Conservation (phyloP, 2,113 vertebrate genomes). For the Ceratotherium simum region DNA sequence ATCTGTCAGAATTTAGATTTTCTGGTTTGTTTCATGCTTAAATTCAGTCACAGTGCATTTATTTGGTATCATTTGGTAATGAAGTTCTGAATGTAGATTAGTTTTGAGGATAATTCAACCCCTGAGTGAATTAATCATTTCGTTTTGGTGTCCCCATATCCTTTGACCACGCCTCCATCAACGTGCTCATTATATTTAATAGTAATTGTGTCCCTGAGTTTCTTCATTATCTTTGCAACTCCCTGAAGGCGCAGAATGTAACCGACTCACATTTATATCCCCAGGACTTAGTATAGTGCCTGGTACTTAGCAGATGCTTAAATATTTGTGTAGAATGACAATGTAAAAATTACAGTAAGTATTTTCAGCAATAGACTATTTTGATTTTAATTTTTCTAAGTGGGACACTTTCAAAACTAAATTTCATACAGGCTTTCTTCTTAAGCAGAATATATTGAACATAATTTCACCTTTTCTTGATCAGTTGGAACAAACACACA, state of each 20-base stretch:
- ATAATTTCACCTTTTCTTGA: neutral
- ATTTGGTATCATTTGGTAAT: neutral
- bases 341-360: neutral
- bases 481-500: neutral
- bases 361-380: neutral
- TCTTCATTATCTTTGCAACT: neutral
- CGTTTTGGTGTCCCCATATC: neutral
- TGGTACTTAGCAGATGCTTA: neutral
- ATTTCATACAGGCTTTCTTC: neutral
- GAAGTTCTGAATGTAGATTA: neutral
- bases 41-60: constrained; percentile 8
- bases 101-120: constrained; percentile 12
- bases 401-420: neutral
- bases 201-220: neutral
- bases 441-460: neutral
- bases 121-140: neutral
- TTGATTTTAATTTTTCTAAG: neutral
- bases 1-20: constrained; percentile 38
- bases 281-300: neutral
- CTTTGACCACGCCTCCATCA: neutral
- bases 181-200: neutral
- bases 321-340: neutral
- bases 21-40: constrained; percentile 45
- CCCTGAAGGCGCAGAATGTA: neutral
- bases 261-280: neutral